Percentiles rank a stretch among this genome's conserved stretches.
Evolutionary conservation across 1,140 invertebrate species (phyloP).

Genomic region (Drosophila pandora): DNA sequence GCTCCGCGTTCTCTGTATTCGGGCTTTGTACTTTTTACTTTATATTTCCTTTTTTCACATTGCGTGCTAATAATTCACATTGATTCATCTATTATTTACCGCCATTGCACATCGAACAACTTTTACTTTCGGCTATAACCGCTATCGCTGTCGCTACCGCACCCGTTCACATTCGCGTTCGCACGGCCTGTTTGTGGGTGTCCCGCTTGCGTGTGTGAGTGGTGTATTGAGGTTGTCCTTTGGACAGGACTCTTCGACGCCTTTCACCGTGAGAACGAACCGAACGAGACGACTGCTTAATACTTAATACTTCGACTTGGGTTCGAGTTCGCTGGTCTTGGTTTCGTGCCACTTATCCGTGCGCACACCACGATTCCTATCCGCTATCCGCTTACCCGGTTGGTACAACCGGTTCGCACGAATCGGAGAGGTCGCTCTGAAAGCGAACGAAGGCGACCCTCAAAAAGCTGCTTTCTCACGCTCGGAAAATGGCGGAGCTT

Average conservation of each 20-base stretch:
- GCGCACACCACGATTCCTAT: background rate
- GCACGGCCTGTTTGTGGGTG: slow-evolving; percentile 26
- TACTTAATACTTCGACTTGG: slow-evolving; percentile 61
- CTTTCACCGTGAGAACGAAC: slow-evolving; percentile 65
- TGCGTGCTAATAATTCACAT: slow-evolving; percentile 37
- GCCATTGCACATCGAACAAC: slow-evolving; percentile 60
- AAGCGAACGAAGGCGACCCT: slow-evolving; percentile 47
- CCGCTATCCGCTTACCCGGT: background rate
- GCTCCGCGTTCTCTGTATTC: background rate
- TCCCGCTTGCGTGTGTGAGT: slow-evolving; percentile 28
- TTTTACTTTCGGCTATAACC: slow-evolving; percentile 55
- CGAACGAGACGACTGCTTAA: slow-evolving; percentile 75
- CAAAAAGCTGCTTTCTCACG: slow-evolving; percentile 40
- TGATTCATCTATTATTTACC: slow-evolving; percentile 69
- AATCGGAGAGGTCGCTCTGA: slow-evolving; percentile 44
- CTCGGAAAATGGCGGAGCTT: slow-evolving; percentile 41
- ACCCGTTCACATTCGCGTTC: slow-evolving; percentile 22
- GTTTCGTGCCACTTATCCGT: background rate
- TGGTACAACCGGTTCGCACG: background rate
- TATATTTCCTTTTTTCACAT: slow-evolving; percentile 12
- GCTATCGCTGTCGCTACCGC: slow-evolving; percentile 5
- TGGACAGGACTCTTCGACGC: slow-evolving; percentile 43
- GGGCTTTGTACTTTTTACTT: slow-evolving; percentile 1
- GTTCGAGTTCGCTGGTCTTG: background rate
- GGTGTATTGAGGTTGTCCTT: slow-evolving; percentile 62